Evolutionary conservation across 2,888 invertebrate species (phyloP).

Genomic region (Phlogophora meticulosa): DNA sequence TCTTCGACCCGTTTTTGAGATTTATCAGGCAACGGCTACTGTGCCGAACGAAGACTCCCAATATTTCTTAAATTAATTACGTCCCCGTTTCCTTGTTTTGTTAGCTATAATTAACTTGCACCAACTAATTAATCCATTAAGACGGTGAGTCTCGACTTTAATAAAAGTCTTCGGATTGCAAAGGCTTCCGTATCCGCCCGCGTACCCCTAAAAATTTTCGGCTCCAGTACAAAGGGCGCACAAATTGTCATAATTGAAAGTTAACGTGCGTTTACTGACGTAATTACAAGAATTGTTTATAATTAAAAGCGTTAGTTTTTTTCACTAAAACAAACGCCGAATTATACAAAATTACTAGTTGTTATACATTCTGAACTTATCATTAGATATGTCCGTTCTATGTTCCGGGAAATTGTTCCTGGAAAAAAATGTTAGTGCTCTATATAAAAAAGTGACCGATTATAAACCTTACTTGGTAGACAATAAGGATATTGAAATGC

Average conservation of each 20-base stretch:
- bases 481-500: conserved; percentile 29
- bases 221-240: conserved; percentile 68
- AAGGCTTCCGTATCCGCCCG: conserved; percentile 46
- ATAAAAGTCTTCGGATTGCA: conserved; percentile 59
- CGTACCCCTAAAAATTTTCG: conserved; percentile 62
- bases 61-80: conserved; percentile 40
- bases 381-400: conserved; percentile 63
- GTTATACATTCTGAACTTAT: conserved; percentile 71
- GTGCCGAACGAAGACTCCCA: conserved; percentile 6
- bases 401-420: conserved; percentile 62
- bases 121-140: conserved; percentile 50
- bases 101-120: conserved; percentile 51
- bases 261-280: conserved; percentile 76
- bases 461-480: conserved; percentile 32
- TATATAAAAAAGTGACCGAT: conserved; percentile 21
- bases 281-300: conserved; percentile 77
- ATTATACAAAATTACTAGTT: conserved; percentile 84
- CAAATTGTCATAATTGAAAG: conserved; percentile 79
- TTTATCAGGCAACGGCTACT: conserved; percentile 2
- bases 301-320: conserved; percentile 82
- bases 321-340: conserved; percentile 76
- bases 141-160: conserved; percentile 41
- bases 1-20: conserved; percentile 16
- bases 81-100: conserved; percentile 38
- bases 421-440: conserved; percentile 52